These are phyloP conservation scores for Orthosia gothica DNA, from an alignment of 2,888 invertebrate genomes.

Conservation along the genomic window DNA sequence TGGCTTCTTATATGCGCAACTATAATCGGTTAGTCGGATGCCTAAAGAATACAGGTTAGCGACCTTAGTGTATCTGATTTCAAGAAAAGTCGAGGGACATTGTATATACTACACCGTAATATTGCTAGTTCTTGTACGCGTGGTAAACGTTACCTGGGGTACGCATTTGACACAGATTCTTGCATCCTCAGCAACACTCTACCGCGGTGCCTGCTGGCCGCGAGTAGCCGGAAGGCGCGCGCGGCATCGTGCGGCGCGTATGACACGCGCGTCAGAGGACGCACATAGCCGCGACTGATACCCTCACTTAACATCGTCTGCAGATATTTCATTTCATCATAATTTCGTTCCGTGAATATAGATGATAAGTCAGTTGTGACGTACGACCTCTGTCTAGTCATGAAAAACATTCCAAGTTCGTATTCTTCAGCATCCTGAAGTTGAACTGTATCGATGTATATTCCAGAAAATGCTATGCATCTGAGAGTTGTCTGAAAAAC, in stretches of 20 bases:
- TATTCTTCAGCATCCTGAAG: slow-evolving; percentile 68
- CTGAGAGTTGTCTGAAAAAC: slow-evolving; percentile 31
- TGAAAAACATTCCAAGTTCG: slow-evolving; percentile 68
- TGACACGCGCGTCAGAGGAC: no score
- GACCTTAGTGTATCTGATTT: no score
- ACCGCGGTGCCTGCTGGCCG: no score
- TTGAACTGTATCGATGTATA: slow-evolving; percentile 68
- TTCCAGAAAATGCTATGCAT: slow-evolving; percentile 66
- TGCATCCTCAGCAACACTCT: no score
- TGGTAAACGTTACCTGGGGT: slow-evolving; percentile 11
- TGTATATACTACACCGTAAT: no score
- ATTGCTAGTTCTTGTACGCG: not conserved
- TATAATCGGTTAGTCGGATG: not conserved
- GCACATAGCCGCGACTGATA: no score
- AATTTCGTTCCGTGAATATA: slow-evolving; percentile 65
- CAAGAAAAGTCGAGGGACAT: no score
- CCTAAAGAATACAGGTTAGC: not conserved
- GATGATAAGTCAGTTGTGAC: slow-evolving; percentile 68
- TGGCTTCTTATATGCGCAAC: no score
- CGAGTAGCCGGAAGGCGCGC: no score
- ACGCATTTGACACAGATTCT: not conserved
- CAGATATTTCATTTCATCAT: slow-evolving; percentile 60
- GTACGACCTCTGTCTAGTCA: slow-evolving; percentile 65
- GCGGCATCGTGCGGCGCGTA: no score
- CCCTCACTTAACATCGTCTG: no score